Conservation (phyloP, 2,888 invertebrate genomes). For the Uloborus plumipes region DNA sequence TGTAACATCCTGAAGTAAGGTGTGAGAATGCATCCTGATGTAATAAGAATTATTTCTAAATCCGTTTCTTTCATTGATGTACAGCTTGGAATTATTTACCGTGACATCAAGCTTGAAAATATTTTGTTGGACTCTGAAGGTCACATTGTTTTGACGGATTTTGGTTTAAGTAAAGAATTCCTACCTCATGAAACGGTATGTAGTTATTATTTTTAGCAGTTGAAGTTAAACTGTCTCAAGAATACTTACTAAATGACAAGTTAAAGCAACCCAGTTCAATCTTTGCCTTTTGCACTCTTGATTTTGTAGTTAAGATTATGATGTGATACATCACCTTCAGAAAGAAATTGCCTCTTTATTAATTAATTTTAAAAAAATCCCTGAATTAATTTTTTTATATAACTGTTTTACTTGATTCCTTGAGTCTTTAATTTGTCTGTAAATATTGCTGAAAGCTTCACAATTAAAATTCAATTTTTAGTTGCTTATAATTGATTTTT, state of each 20-base stretch:
- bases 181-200: constrained; percentile 78
- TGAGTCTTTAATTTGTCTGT: background rate
- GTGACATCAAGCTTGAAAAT: constrained; percentile 97
- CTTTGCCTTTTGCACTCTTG: background rate
- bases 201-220: background rate
- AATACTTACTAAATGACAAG: too few species aligned
- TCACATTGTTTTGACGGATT: constrained; percentile 96
- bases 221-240: background rate
- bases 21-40: too few species aligned
- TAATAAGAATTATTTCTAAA: background rate
- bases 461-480: too few species aligned
- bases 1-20: too few species aligned
- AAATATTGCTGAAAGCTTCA: too few species aligned
- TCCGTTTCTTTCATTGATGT: constrained; percentile 68
- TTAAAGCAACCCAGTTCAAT: background rate
- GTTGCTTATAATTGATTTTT: too few species aligned
- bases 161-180: constrained; percentile 96
- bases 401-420: background rate
- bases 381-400: too few species aligned
- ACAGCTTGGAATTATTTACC: constrained; percentile 96
- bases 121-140: constrained; percentile 94
- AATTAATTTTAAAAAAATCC: too few species aligned
- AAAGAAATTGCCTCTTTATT: too few species aligned
- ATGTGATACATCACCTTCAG: too few species aligned
- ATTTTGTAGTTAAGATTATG: background rate